A percentile compares a stretch with the other conserved stretches of the same genome.
Evolutionary conservation across 2,797 vertebrate species (phyloP).

Genomic region (Lacerta agilis): DNA sequence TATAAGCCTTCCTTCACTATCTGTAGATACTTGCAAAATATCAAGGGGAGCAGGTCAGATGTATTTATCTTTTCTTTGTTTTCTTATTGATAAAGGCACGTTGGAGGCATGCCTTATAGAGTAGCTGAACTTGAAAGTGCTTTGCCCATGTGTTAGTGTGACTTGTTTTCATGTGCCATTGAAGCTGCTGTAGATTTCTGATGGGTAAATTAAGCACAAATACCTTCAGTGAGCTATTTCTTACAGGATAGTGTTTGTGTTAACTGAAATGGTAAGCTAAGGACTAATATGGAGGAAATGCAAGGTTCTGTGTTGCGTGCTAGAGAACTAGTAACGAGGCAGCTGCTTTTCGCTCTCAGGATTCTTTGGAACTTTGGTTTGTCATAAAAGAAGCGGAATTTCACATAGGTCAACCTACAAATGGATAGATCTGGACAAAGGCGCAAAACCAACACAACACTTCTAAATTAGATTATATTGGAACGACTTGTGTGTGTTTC

Average conservation of each 20-base stretch:
- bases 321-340: neutral
- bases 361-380: neutral
- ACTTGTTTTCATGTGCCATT: neutral
- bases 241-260: neutral
- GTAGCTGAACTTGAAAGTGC: neutral
- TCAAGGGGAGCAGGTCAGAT: neutral
- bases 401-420: neutral
- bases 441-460: constrained; percentile 42
- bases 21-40: neutral
- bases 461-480: constrained; percentile 63
- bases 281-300: neutral
- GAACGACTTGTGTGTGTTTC: constrained; percentile 81
- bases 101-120: neutral
- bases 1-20: neutral
- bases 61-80: neutral
- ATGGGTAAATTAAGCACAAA: no score
- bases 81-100: neutral
- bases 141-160: neutral
- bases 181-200: neutral
- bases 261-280: neutral
- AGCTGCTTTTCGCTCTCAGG: neutral
- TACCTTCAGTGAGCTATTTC: neutral
- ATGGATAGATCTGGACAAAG: neutral
- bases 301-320: neutral
- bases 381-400: neutral